Percentiles rank a stretch among this genome's conserved stretches.
These are phyloP conservation scores for Andrena bucephala DNA, from an alignment of 2,888 invertebrate genomes.

Conservation along the genomic window DNA sequence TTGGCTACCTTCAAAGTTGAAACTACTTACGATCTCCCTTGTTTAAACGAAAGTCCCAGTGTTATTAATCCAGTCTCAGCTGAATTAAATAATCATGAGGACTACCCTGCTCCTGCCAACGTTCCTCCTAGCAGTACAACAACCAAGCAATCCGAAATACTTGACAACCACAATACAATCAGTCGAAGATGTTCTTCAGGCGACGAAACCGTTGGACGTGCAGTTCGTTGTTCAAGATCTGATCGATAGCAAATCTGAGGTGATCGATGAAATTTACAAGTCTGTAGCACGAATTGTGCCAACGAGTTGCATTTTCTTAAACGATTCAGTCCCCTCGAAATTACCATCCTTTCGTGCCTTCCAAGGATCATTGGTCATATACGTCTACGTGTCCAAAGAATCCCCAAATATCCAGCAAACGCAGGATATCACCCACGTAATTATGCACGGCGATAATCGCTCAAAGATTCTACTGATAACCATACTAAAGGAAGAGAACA, in stretches of 20 bases:
- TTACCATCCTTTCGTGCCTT: not conserved
- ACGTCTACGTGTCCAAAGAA: not conserved
- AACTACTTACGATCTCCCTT: not conserved
- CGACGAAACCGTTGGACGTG: not conserved
- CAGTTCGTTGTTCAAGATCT: constrained; percentile 25
- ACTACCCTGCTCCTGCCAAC: not conserved
- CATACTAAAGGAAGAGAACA: not conserved
- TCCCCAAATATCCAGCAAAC: not conserved
- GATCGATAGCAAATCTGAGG: not conserved
- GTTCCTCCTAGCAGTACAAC: constrained; percentile 14
- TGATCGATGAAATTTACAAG: constrained; percentile 17
- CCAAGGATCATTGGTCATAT: constrained; percentile 1
- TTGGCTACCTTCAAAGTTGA: too few species aligned
- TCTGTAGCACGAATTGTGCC: not conserved
- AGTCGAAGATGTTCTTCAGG: constrained; percentile 1
- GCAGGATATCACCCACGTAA: not conserved
- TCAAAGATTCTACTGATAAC: constrained; percentile 25
- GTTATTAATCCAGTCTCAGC: not conserved
- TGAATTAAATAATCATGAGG: constrained; percentile 17
- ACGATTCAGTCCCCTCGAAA: not conserved
- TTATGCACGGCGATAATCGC: not conserved
- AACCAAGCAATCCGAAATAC: not conserved
- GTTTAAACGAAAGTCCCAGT: not conserved
- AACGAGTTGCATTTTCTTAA: constrained; percentile 4
- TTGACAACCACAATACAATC: not conserved